Percentiles rank a stretch among this genome's conserved stretches.
Conservation (phyloP, 2,113 vertebrate genomes). For the Microcebus jonahi region DNA sequence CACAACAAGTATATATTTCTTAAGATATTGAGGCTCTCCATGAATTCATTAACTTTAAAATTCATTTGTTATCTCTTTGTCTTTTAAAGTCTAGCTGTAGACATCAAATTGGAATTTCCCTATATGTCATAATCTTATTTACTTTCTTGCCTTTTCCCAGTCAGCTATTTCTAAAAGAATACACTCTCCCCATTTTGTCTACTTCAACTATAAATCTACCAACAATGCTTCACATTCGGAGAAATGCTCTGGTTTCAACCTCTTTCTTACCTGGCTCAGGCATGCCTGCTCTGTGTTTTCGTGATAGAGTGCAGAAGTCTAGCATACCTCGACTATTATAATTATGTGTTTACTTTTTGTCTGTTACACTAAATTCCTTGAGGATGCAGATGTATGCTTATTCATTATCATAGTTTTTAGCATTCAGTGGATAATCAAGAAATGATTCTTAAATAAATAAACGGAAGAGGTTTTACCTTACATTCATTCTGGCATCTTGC, state of each 20-base stretch:
- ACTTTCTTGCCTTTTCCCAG: not conserved
- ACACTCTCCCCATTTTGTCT: rapidly evolving
- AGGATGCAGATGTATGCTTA: not conserved
- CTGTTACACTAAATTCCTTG: not conserved
- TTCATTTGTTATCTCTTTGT: not conserved
- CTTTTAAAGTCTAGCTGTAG: not conserved
- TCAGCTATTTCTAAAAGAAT: not conserved
- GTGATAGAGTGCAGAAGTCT: not conserved
- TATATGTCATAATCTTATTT: not conserved
- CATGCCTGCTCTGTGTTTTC: not conserved
- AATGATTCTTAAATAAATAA: constrained; percentile 4
- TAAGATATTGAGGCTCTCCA: not conserved
- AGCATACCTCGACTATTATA: not conserved
- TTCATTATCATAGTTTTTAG: not conserved
- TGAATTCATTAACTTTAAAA: not conserved
- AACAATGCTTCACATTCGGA: not conserved
- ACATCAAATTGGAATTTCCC: not conserved
- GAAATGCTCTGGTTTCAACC: not conserved
- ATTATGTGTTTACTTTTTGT: not conserved
- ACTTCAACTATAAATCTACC: not conserved
- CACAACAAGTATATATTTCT: not conserved
- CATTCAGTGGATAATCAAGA: not conserved
- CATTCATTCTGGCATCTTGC: not conserved
- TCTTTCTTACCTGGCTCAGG: not conserved
- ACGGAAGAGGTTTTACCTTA: not conserved